phyloP scores from a whole-genome alignment of 2,113 vertebrate species.

The Gambusia holbrooki region DNA sequence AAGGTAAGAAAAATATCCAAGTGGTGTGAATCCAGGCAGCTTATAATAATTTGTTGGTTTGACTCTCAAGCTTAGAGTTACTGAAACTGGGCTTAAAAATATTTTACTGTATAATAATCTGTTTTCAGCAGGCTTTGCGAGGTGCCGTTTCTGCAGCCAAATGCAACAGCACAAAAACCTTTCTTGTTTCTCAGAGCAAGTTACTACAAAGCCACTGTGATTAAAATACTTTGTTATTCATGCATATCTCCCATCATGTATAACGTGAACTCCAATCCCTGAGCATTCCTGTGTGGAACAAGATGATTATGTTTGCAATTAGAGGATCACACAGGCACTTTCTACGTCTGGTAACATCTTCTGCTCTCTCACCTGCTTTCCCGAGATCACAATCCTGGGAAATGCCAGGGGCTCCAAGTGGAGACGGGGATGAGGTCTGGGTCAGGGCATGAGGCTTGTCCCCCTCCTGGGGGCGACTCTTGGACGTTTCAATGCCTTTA shows the following conservation, averaged over 20 bases:
- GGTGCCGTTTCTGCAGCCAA: slow-evolving; percentile 11
- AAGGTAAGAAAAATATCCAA: neutral
- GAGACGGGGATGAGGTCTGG: slow-evolving; percentile 78
- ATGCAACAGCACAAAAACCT: slow-evolving; percentile 31
- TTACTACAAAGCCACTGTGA: slow-evolving; percentile 23
- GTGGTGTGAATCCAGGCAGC: too few species aligned
- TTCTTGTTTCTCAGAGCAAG: neutral
- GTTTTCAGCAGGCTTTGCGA: slow-evolving; percentile 17
- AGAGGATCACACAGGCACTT: slow-evolving; percentile 1
- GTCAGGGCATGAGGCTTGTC: slow-evolving; percentile 76
- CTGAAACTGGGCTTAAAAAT: neutral
- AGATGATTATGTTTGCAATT: slow-evolving; percentile 37
- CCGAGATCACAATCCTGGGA: slow-evolving; percentile 67
- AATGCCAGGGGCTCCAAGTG: slow-evolving; percentile 58
- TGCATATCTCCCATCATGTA: slow-evolving; percentile 32
- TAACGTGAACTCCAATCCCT: slow-evolving; percentile 13
- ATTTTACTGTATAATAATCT: neutral
- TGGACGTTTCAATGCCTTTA: slow-evolving; percentile 93
- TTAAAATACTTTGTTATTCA: slow-evolving; percentile 43
- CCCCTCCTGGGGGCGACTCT: slow-evolving; percentile 85
- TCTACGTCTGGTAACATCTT: neutral
- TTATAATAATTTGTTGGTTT: slow-evolving; percentile 3
- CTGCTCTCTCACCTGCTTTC: slow-evolving; percentile 72
- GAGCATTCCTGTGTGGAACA: slow-evolving; percentile 11
- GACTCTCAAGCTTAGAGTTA: slow-evolving; percentile 6